Conservation (phyloP, 2,113 vertebrate genomes). For the Mormoops blainvillei region DNA sequence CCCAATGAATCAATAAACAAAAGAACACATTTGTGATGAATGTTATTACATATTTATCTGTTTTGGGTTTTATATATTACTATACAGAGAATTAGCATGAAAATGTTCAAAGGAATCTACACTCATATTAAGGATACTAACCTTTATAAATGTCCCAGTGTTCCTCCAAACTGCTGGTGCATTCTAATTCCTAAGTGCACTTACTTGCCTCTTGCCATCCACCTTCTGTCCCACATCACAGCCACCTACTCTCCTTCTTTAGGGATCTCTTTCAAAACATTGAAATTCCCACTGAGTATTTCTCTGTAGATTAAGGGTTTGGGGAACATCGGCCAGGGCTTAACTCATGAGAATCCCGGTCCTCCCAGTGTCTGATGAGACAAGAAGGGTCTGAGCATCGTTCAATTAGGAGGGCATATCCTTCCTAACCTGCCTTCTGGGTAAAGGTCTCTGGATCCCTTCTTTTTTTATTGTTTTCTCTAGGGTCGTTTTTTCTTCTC, state of each 20-base stretch:
- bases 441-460: neutral
- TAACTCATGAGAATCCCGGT: neutral
- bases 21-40: neutral
- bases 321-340: neutral
- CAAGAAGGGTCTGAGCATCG: neutral
- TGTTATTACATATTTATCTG: neutral
- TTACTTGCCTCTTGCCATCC: neutral
- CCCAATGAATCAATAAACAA: neutral
- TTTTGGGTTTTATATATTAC: neutral
- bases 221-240: neutral
- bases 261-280: neutral
- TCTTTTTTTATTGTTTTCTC: neutral
- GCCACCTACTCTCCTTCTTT: neutral
- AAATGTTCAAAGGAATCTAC: neutral
- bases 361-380: neutral
- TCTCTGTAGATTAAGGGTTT: neutral
- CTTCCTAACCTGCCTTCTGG: neutral
- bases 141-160: neutral
- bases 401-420: neutral
- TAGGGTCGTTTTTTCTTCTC: neutral
- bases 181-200: neutral
- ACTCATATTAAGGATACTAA: neutral
- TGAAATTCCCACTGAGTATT: neutral
- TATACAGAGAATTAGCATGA: neutral
- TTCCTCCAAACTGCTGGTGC: conserved; percentile 7